A percentile compares a stretch with the other conserved stretches of the same genome.
phyloP scores from a whole-genome alignment of 2,797 vertebrate species.

The Alcedo atthis region DNA sequence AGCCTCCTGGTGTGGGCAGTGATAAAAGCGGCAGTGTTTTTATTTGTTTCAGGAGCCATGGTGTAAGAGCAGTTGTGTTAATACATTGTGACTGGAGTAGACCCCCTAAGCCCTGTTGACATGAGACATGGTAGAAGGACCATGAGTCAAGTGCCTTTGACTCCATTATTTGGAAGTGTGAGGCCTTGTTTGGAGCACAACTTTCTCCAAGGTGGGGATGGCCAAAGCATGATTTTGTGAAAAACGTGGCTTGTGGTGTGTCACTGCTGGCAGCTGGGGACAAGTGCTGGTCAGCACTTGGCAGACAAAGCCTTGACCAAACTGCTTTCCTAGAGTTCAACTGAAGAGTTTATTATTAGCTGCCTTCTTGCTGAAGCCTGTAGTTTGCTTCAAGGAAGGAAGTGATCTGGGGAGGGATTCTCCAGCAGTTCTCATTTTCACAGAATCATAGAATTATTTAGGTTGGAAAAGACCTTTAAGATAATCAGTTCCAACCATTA shows the following conservation, averaged over 20 bases:
- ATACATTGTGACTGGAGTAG: not conserved
- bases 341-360: conserved; percentile 60
- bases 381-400: conserved; percentile 53
- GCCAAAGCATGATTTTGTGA: not conserved
- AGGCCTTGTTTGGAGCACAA: conserved; percentile 4
- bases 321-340: conserved; percentile 64
- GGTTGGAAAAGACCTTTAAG: not conserved
- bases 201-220: not conserved
- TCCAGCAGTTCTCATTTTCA: not conserved
- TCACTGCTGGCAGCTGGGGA: conserved; percentile 71
- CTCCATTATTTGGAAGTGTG: not conserved
- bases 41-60: not conserved
- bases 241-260: conserved; percentile 17
- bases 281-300: conserved; percentile 64
- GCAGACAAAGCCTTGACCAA: conserved; percentile 56
- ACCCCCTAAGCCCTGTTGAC: not conserved
- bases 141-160: not conserved
- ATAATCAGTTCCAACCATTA: not conserved
- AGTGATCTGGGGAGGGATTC: conserved; percentile 17
- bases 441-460: not conserved
- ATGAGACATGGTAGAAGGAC: not conserved
- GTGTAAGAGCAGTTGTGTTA: not conserved
- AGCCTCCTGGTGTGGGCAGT: not conserved
- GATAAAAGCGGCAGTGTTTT: not conserved
- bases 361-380: conserved; percentile 22